Percentiles rank a stretch among this genome's conserved stretches.
Evolutionary conservation across 2,888 invertebrate genomes (phyloP).

Genomic region (Aquatica leii): DNA sequence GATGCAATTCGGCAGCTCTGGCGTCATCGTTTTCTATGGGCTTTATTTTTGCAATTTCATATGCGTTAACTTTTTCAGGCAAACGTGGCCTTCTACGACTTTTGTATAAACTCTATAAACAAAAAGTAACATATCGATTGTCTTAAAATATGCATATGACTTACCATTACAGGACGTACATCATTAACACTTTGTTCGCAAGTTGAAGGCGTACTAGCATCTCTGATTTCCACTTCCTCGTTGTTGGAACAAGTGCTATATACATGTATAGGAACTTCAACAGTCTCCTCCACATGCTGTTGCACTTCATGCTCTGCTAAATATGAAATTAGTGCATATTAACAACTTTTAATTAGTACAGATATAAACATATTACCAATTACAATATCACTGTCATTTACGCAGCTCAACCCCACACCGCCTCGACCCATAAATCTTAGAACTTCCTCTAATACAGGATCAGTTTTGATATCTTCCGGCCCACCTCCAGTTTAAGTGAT

Average conservation of each 20-base stretch:
- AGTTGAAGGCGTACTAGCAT: too few relatives aligned
- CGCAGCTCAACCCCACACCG: background rate
- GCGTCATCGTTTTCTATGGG: background rate
- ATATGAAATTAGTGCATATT: too few relatives aligned
- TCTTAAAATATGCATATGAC: background rate
- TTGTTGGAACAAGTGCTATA: slow-evolving; percentile 3
- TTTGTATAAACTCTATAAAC: too few relatives aligned
- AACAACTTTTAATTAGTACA: too few relatives aligned
- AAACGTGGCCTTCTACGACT: too few relatives aligned
- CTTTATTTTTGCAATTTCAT: slow-evolving; percentile 2
- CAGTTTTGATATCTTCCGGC: background rate
- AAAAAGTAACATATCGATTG: too few relatives aligned
- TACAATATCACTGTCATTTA: background rate
- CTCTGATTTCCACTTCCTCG: background rate
- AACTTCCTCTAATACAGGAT: background rate
- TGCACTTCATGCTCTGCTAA: too few relatives aligned
- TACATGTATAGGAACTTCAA: background rate
- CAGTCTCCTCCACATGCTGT: too few relatives aligned
- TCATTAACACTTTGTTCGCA: too few relatives aligned
- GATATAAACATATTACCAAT: too few relatives aligned
- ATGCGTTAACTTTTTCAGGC: background rate
- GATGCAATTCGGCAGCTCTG: slow-evolving; percentile 5
- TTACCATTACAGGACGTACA: slow-evolving; percentile 1
- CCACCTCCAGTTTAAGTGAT: background rate
- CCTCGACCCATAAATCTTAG: background rate